Evolutionary conservation across 2,113 vertebrate genomes (phyloP).

Genomic region (Kryptolebias marmoratus): DNA sequence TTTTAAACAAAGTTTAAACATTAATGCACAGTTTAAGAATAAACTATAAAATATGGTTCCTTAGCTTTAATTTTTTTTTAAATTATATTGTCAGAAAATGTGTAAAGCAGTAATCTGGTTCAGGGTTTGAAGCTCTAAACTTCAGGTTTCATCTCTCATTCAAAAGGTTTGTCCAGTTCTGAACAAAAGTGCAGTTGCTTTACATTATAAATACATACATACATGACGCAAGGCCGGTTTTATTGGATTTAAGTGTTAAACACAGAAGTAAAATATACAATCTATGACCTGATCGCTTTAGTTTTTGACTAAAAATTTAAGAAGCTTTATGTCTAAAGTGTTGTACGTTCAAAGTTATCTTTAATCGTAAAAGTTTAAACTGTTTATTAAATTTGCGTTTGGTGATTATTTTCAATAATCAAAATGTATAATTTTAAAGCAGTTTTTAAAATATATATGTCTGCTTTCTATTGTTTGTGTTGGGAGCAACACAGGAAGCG

Average conservation of each 20-base stretch:
- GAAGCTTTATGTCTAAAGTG: too few relatives aligned
- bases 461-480: not conserved
- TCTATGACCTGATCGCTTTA: not conserved
- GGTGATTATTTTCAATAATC: too few relatives aligned
- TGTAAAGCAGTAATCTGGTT: not conserved
- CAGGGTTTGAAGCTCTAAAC: not conserved
- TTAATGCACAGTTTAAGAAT: not conserved
- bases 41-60: not conserved
- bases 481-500: not conserved
- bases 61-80: not conserved
- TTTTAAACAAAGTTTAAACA: not conserved
- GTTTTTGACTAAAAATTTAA: too few relatives aligned
- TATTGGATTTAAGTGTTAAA: not conserved
- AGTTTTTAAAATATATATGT: not conserved
- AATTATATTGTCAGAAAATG: not conserved
- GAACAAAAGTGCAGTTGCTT: not conserved
- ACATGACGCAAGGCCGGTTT: too few relatives aligned
- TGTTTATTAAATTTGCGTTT: not conserved
- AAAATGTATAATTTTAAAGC: too few relatives aligned
- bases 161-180: not conserved
- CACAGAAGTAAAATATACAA: not conserved
- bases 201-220: not conserved
- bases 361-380: not conserved
- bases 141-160: not conserved
- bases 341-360: too few relatives aligned